Conservation (phyloP, 2,797 vertebrate species). For the Simalia tracyae region DNA sequence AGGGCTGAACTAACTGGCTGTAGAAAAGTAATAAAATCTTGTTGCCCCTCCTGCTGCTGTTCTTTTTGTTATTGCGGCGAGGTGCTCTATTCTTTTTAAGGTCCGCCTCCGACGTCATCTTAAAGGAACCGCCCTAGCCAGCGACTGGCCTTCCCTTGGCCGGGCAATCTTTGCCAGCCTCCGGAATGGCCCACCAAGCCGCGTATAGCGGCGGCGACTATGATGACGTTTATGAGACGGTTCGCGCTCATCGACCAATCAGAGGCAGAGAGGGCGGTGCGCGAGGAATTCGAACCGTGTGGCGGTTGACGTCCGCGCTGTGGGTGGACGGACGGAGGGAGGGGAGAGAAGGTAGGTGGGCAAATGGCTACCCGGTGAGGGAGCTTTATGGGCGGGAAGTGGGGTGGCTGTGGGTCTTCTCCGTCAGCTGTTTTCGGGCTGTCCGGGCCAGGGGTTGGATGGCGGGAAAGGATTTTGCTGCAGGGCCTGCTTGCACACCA, state of each 20-base stretch:
- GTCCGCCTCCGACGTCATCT: not conserved
- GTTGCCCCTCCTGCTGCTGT: rapidly evolving
- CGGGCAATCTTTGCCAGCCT: not conserved
- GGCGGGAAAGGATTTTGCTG: not conserved
- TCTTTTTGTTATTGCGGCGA: not conserved
- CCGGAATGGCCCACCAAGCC: not conserved
- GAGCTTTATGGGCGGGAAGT: not conserved
- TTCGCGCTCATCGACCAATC: not conserved
- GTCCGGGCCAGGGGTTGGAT: not conserved
- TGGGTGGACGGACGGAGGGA: not conserved
- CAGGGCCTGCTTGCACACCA: not conserved
- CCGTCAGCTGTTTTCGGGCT: not conserved
- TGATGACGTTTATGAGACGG: not conserved
- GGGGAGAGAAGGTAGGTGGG: too few relatives aligned
- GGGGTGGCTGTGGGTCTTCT: too few relatives aligned
- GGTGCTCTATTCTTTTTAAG: not conserved
- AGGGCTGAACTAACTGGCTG: too few relatives aligned
- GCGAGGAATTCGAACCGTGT: not conserved
- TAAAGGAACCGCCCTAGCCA: not conserved
- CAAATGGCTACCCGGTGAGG: not conserved
- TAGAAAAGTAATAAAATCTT: not conserved
- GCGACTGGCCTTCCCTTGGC: not conserved
- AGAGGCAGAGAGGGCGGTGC: not conserved
- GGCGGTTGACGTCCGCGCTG: not conserved
- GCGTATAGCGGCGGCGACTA: not conserved